These are phyloP conservation scores for Mesocentrotus franciscanus DNA, from an alignment of 53 echinoderm and acorn worm genomes.

Conservation along the genomic window DNA sequence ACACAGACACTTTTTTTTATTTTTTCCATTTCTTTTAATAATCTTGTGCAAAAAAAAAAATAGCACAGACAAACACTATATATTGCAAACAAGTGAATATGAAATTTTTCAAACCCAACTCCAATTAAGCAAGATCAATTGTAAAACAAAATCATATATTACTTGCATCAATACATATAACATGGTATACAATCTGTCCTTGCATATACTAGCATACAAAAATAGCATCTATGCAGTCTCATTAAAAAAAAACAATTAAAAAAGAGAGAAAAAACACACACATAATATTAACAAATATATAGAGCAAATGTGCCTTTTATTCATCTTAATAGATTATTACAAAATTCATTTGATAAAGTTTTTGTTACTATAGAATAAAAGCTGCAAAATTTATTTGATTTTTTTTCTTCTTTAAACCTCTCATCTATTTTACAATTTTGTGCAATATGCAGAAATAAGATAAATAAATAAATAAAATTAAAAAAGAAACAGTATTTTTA, in stretches of 20 bases:
- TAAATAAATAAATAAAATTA: too few relatives aligned
- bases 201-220: not conserved
- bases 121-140: not conserved
- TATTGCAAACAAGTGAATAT: not conserved
- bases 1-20: not conserved
- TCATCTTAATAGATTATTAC: not conserved
- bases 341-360: not conserved
- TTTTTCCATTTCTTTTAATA: not conserved
- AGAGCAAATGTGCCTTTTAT: not conserved
- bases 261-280: too few relatives aligned
- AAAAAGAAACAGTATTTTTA: not conserved
- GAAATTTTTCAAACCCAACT: slow-evolving; percentile 9
- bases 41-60: slow-evolving; percentile 21
- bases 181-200: not conserved
- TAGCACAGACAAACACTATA: slow-evolving; percentile 16
- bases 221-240: slow-evolving; percentile 18
- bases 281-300: not conserved
- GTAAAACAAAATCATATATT: not conserved
- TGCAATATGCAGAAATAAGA: not conserved
- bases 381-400: not conserved
- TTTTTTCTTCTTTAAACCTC: not conserved
- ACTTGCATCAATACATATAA: slow-evolving; percentile 15
- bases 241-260: not conserved
- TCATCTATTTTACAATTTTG: not conserved
- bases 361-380: not conserved